phyloP scores from a whole-genome alignment of 2,113 vertebrate species.

The Casuarius casuarius region DNA sequence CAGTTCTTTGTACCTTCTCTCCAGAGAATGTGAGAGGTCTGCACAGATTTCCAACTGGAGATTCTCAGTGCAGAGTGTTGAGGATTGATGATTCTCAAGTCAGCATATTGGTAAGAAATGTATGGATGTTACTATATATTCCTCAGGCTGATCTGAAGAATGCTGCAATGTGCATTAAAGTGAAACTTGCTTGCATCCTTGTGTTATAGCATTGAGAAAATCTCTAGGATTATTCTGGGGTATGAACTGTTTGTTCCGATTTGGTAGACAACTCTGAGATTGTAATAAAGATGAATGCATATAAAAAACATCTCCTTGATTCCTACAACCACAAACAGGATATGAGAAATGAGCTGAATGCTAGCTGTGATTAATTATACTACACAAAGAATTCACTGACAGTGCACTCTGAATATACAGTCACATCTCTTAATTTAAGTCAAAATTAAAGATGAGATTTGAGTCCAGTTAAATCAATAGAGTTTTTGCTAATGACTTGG shows the following conservation, averaged over 20 bases:
- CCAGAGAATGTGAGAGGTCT: neutral
- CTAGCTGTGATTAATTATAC: neutral
- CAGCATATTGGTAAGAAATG: neutral
- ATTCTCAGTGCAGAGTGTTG: neutral
- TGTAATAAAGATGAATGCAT: conserved; percentile 5
- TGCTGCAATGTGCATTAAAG: neutral
- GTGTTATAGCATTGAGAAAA: neutral
- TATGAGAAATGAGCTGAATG: neutral
- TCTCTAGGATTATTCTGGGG: neutral
- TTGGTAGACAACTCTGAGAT: neutral
- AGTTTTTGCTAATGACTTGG: neutral
- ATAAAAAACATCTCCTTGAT: neutral
- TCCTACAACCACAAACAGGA: neutral
- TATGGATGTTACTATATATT: neutral
- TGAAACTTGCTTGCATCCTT: neutral
- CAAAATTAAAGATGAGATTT: neutral
- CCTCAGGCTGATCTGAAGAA: neutral
- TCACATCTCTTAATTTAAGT: neutral
- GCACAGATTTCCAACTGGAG: neutral
- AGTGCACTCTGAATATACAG: neutral
- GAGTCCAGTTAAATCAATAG: neutral
- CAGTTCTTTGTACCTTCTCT: neutral
- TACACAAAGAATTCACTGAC: neutral
- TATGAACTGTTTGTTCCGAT: neutral
- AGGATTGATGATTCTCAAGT: neutral